Evolutionary conservation across 2,797 vertebrate genomes (phyloP).

Genomic region (Macropodus opercularis): DNA sequence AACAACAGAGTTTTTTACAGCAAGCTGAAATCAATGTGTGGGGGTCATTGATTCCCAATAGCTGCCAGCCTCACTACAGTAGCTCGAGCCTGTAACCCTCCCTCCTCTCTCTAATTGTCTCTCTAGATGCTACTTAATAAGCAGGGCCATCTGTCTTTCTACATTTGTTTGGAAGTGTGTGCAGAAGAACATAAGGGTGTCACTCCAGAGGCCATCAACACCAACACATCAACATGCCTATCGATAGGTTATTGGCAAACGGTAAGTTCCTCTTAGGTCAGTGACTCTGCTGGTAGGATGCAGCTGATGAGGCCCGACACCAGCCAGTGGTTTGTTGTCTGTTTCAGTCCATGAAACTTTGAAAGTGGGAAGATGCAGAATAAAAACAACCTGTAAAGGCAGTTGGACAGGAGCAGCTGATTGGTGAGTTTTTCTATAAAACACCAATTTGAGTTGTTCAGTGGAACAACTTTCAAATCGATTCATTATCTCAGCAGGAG

Average conservation of each 20-base stretch:
- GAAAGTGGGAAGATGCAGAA: constrained; percentile 30
- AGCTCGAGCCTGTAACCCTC: constrained; percentile 32
- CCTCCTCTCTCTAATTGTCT: constrained; percentile 52
- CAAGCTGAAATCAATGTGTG: constrained; percentile 58
- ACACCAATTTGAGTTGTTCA: constrained; percentile 32
- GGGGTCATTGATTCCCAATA: constrained; percentile 69
- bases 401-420: constrained; percentile 4
- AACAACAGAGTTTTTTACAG: constrained; percentile 48
- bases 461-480: constrained; percentile 35
- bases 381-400: constrained; percentile 41
- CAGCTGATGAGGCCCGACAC: constrained; percentile 53
- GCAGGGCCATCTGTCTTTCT: constrained; percentile 54
- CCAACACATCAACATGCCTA: constrained; percentile 35
- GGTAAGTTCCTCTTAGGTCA: constrained; percentile 45
- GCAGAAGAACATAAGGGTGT: constrained; percentile 31
- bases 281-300: constrained; percentile 19
- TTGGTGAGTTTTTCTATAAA: constrained; percentile 14
- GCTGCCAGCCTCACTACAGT: constrained; percentile 35
- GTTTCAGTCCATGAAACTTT: constrained; percentile 30
- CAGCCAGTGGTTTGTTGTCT: constrained; percentile 41
- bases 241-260: constrained; percentile 48
- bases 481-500: constrained; percentile 46
- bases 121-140: constrained; percentile 54
- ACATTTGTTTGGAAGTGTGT: constrained; percentile 45
- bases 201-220: constrained; percentile 30